Base-by-base conservation (phyloP, 2,888 invertebrate genomes). In the Orchesellides sinensis region DNA sequence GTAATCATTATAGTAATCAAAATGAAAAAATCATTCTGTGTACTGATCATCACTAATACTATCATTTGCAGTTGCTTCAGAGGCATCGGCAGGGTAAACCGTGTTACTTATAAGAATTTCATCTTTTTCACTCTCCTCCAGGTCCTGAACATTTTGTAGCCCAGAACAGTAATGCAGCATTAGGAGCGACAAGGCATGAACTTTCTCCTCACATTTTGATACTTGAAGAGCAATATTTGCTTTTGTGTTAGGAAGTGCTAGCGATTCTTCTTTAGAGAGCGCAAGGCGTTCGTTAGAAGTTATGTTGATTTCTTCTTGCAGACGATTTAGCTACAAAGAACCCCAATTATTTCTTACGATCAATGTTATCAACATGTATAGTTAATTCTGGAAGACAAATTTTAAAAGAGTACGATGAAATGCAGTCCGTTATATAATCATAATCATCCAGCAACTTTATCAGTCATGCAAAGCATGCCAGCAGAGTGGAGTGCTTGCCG, bases 151-250 rank as follows among this genome's bases (percentile, higher is more conserved):
- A 88, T 95, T 93, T 89, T 98, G 98, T 81, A 98, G 92, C 2
- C 97, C 98, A 2, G 98, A 95, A 91, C 98, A 98, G 90, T 97
- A 96, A 91, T 98, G 97, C 86, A 98, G 91, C 95, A 98, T 95
- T 86, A 98, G 93, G 70, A 98, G 95, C 66, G 97, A 96, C 84
- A 98, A 92, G 0, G 97, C 96, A 90, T 96, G 96, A 6, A 97
- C 95, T 89, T 96, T 94, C 86, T 95, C 94, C 89, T 98, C 97
- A 54, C 95, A 94, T 89, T 94, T 94, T 86, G 90, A 90, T 32
- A 92, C 90, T 29, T 90, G 89, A 65, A 89, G 88, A 12, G 89
- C 88, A 65, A 90, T 78, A 72, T 82, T 83, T 59, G 91, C 21
- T 91, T 90, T 88, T 90, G 91, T 87, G 47, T 82, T 72, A 49